Evolutionary conservation across 2,797 vertebrate species (phyloP).

Genomic region (Mormyrus proboscirostris): DNA sequence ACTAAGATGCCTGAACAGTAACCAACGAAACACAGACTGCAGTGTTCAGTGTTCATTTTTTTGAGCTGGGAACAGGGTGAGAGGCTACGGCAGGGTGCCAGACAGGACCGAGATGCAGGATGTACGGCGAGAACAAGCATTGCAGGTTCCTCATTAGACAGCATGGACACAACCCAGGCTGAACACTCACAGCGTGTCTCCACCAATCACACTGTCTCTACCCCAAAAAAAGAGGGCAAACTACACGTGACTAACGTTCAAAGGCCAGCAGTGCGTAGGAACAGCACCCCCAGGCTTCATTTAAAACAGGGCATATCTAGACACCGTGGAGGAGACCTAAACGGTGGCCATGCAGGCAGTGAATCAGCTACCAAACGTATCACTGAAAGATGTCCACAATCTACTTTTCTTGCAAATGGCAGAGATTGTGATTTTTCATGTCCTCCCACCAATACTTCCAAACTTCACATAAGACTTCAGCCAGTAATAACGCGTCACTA

Average conservation of each 20-base stretch:
- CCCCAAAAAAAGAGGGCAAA: not conserved
- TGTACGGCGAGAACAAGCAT: not conserved
- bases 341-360: not conserved
- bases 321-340: conserved; percentile 5
- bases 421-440: not conserved
- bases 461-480: not conserved
- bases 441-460: not conserved
- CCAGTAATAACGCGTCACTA: too few species aligned
- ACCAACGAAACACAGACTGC: not conserved
- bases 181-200: not conserved
- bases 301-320: conserved; percentile 24
- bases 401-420: not conserved
- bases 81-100: not conserved
- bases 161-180: not conserved
- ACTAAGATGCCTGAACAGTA: not conserved
- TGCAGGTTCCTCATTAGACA: not conserved
- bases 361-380: not conserved
- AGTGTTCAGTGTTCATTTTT: not conserved
- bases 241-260: not conserved
- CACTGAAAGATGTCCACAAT: not conserved
- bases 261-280: not conserved
- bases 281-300: not conserved
- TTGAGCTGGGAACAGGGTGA: not conserved
- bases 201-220: not conserved
- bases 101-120: not conserved